Evolutionary conservation across 1,140 invertebrate genomes (phyloP), one percentile per base, ranked within the genome.

Genomic region (Trichonephila inaurata): DNA sequence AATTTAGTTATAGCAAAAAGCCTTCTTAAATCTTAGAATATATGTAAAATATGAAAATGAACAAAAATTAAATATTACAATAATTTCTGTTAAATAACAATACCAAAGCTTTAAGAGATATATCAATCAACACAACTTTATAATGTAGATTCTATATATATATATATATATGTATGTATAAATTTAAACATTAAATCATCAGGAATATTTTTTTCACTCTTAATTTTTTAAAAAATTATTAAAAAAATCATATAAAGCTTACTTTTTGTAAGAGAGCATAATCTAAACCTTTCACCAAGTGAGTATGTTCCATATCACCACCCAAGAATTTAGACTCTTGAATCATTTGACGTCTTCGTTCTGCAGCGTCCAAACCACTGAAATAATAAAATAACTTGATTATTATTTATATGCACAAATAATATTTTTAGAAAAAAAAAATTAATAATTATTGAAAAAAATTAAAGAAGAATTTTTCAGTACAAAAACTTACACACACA

Each of bases 251-350:
- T 5, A 21, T 19, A 58, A 28, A 28, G 14, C 60, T 40, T 90
- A 99, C 98, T 96, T 99, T 99, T 96, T 99, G 99, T 83, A 99
- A 96, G n/a, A 99, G 96, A 12, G 99, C 99, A 96, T 99, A 99
- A 97, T 99, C 99, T 16, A 99, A 96, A 96, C 99, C 99, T 96
- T 99, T 99, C 89, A 99, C 99, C 96, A 99, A 99, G 96, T 99
- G 99, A 96, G 99, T 99, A 95, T 99, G 99, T 95, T 99, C 99
- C 98, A 99, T 99, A 96, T 99, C 99, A 97, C 99, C 99, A 95
- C 99, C 99, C 96, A 99, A 98, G 96, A 99, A 99, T 96, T 99
- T 99, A 0, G 99, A 99, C 96, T 99, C 99, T 96, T 99, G 98
- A 95, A 99, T 99, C 96, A 99, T 97, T 95, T 99, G 98, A 62